phyloP scores from a whole-genome alignment of 2,797 vertebrate genomes.

The Sebastes goodei region DNA sequence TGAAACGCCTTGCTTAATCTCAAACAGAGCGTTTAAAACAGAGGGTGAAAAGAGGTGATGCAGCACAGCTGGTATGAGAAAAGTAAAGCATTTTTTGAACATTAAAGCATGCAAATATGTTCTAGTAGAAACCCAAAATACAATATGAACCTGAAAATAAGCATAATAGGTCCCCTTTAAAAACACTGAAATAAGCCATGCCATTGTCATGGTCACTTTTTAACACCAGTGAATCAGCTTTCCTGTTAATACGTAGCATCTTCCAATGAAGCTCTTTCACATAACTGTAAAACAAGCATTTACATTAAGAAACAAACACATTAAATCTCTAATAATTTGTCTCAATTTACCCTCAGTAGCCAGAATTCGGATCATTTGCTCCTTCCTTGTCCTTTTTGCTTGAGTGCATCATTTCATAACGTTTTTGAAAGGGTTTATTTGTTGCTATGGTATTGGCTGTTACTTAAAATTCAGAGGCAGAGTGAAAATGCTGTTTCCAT shows the following conservation, averaged over 20 bases:
- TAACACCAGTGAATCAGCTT: not conserved
- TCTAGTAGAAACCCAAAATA: too few relatives aligned
- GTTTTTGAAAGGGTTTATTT: slow-evolving; percentile 18
- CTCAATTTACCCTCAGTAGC: not conserved
- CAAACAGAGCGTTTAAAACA: too few relatives aligned
- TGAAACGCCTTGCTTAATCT: too few relatives aligned
- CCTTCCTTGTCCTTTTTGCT: not conserved
- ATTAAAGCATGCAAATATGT: too few relatives aligned
- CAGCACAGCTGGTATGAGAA: too few relatives aligned
- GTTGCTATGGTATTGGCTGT: slow-evolving; percentile 22
- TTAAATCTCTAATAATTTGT: not conserved
- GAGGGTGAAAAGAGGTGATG: too few relatives aligned
- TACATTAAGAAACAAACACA: not conserved
- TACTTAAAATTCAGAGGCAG: slow-evolving; percentile 39
- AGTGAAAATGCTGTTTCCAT: slow-evolving; percentile 34
- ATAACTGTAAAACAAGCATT: slow-evolving; percentile 1
- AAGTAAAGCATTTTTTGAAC: too few relatives aligned
- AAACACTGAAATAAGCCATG: not conserved
- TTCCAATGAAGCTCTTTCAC: not conserved
- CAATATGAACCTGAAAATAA: too few relatives aligned
- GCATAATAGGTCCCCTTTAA: not conserved
- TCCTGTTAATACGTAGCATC: not conserved
- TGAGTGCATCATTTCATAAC: not conserved
- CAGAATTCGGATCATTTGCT: not conserved
- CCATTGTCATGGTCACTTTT: not conserved